Evolutionary conservation across 2,888 invertebrate species (phyloP).

Genomic region (Ichneumoninae sp.): DNA sequence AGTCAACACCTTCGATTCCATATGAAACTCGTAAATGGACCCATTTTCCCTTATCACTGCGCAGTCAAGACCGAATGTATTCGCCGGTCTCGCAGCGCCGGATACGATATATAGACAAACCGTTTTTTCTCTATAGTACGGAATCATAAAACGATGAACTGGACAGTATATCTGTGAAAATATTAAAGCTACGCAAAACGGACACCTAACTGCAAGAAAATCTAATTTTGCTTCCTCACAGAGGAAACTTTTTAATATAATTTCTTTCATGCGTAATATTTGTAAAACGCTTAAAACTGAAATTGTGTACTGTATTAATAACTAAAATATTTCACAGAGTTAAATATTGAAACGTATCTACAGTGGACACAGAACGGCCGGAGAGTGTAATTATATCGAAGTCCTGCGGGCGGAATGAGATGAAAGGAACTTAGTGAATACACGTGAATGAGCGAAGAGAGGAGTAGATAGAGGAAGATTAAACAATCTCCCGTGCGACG

Average conservation of each 20-base stretch:
- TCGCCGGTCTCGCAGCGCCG: neutral
- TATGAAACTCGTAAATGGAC: constrained; percentile 47
- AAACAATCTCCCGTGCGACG: constrained; percentile 45
- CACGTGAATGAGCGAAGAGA: constrained; percentile 24
- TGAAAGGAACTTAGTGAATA: constrained; percentile 57
- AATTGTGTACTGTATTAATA: neutral
- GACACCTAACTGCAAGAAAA: neutral
- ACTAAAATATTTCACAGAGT: neutral
- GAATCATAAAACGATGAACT: neutral
- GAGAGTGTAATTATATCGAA: constrained; percentile 46
- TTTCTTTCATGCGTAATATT: neutral
- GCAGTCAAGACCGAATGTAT: constrained; percentile 32
- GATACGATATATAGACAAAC: neutral
- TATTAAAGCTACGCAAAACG: neutral
- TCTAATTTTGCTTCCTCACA: neutral
- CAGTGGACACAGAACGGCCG: constrained; percentile 4
- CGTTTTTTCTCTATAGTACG: neutral
- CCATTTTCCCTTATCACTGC: constrained; percentile 42
- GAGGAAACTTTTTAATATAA: neutral
- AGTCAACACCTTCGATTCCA: constrained; percentile 40
- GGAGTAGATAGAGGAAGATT: constrained; percentile 49
- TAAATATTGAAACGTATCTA: neutral
- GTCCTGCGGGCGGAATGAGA: constrained; percentile 40
- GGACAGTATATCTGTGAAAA: neutral
- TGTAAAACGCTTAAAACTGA: neutral